phyloP scores from a whole-genome alignment of 2,113 vertebrate genomes.

The Rhegmatorhina hoffmannsi region DNA sequence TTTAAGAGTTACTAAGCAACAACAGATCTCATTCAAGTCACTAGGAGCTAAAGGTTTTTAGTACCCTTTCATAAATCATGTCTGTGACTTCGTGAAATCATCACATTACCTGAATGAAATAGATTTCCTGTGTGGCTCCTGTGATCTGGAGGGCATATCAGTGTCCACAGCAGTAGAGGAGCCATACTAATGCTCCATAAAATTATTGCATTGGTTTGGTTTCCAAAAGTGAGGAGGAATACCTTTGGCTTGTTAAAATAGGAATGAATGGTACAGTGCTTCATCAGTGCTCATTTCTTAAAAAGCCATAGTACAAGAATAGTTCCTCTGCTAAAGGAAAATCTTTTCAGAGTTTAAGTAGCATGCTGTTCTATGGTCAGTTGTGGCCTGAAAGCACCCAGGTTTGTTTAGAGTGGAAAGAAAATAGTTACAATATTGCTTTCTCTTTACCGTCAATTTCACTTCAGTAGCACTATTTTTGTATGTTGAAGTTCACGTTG shows the following conservation, averaged over 20 bases:
- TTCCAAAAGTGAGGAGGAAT: background rate
- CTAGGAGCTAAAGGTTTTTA: constrained; percentile 3
- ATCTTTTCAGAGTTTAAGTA: background rate
- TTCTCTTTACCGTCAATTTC: background rate
- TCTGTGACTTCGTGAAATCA: background rate
- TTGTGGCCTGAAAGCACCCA: background rate
- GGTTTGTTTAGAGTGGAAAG: background rate
- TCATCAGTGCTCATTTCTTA: background rate
- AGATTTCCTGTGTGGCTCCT: background rate
- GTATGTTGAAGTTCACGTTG: background rate
- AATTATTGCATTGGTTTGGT: background rate
- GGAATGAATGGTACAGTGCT: background rate
- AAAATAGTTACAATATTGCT: background rate
- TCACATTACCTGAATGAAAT: background rate
- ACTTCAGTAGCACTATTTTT: background rate
- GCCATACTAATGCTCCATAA: background rate
- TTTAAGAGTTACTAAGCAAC: constrained; percentile 49
- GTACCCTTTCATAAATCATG: background rate
- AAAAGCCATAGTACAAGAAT: background rate
- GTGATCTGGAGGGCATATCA: background rate
- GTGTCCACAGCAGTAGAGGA: background rate
- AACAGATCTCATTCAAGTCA: constrained; percentile 30
- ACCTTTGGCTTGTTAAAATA: background rate
- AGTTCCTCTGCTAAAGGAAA: background rate
- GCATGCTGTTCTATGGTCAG: background rate